phyloP scores from a whole-genome alignment of 2,888 invertebrate genomes.

The Strigamia transsilvanica region DNA sequence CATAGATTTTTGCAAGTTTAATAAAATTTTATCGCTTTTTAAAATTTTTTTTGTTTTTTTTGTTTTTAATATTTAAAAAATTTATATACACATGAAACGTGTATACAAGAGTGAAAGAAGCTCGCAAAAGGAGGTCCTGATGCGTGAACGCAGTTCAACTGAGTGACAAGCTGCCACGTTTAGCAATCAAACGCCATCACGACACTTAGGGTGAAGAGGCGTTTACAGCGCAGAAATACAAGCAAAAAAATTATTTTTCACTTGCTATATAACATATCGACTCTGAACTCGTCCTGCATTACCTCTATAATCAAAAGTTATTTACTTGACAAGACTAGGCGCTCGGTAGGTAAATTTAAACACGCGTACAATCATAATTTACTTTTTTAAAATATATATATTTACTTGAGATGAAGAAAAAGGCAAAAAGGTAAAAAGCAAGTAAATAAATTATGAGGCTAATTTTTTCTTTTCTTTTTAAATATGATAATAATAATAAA shows the following conservation, averaged over 20 bases:
- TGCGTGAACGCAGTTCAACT: conserved; percentile 1
- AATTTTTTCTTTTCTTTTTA: too few relatives aligned
- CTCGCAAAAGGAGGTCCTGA: background rate
- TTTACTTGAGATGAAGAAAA: background rate
- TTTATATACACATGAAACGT: background rate
- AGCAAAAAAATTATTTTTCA: background rate
- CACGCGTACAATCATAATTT: conserved; percentile 7
- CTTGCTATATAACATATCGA: background rate
- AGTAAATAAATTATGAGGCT: background rate
- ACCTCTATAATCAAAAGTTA: conserved; percentile 29
- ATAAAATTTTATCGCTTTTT: background rate
- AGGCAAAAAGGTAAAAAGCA: background rate
- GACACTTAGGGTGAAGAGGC: conserved; percentile 2
- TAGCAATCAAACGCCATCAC: conserved; percentile 26
- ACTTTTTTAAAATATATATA: background rate
- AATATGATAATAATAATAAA: too few relatives aligned
- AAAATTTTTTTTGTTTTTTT: background rate
- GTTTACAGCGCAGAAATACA: conserved; percentile 9
- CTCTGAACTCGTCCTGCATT: background rate
- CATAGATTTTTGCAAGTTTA: too few relatives aligned
- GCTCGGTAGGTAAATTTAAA: conserved; percentile 20
- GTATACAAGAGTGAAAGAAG: background rate
- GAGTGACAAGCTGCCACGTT: conserved; percentile 11
- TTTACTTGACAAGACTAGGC: background rate
- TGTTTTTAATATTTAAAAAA: background rate